These are phyloP conservation scores for Drosophila quadrilineata DNA, from an alignment of 1,140 invertebrate species.

Conservation along the genomic window DNA sequence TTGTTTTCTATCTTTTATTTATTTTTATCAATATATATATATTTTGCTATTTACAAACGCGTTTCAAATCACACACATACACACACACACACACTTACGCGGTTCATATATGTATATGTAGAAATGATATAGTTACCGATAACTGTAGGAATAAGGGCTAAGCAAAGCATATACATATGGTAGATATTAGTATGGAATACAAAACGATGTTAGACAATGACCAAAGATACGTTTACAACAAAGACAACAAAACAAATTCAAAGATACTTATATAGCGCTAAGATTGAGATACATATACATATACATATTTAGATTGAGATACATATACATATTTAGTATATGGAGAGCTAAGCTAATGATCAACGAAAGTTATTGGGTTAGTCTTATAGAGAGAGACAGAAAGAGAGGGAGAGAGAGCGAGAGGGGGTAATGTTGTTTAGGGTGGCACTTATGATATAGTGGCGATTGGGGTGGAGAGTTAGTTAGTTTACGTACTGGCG, in stretches of 20 bases:
- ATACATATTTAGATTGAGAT: not conserved
- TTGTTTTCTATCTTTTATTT: too few species aligned
- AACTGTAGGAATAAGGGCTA: constrained; percentile 19
- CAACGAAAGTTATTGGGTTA: constrained; percentile 30
- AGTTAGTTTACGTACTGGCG: constrained; percentile 82
- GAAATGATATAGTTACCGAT: constrained; percentile 23
- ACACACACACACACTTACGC: constrained; percentile 31
- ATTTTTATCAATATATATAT: too few species aligned
- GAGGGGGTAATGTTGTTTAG: too few species aligned
- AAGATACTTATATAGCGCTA: constrained; percentile 17
- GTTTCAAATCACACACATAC: constrained; percentile 30
- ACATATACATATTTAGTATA: constrained; percentile 10
- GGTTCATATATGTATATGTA: constrained; percentile 8
- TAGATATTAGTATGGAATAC: too few species aligned
- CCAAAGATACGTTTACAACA: constrained; percentile 47
- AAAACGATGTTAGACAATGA: constrained; percentile 54
- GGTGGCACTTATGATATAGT: too few species aligned
- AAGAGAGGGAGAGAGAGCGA: not conserved
- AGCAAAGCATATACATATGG: constrained; percentile 21
- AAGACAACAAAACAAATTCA: constrained; percentile 19
- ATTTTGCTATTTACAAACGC: constrained; percentile 35
- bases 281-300: constrained; percentile 19
- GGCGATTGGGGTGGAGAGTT: constrained; percentile 62
- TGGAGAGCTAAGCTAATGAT: constrained; percentile 18
- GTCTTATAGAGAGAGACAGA: not conserved